These are phyloP conservation scores for Diplogasteroides magnus DNA, from an alignment of 1,140 invertebrate genomes.

Conservation along the genomic window DNA sequence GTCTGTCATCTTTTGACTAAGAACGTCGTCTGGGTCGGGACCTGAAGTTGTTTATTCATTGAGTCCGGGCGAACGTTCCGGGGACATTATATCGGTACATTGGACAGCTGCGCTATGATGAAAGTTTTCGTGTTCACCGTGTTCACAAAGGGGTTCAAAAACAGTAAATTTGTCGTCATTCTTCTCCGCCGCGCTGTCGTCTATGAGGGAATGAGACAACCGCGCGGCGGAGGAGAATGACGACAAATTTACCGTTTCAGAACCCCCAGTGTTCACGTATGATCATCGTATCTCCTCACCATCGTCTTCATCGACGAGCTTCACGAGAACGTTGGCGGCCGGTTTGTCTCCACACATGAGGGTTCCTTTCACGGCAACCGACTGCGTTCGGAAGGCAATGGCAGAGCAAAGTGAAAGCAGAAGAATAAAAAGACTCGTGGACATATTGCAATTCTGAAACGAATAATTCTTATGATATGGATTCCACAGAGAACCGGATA, in stretches of 20 bases:
- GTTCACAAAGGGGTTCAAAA: too few relatives aligned
- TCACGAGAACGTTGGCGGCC: slow-evolving; percentile 37
- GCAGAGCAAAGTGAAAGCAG: background rate
- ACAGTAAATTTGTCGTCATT: too few relatives aligned
- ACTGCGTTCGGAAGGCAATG: slow-evolving; percentile 45
- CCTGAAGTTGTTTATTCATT: slow-evolving; percentile 23
- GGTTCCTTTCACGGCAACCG: slow-evolving; percentile 42
- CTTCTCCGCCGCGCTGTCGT: too few relatives aligned
- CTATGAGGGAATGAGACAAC: too few relatives aligned
- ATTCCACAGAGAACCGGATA: too few relatives aligned
- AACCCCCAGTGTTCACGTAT: background rate
- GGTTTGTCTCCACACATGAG: slow-evolving; percentile 46
- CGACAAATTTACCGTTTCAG: background rate
- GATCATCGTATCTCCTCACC: slow-evolving; percentile 17
- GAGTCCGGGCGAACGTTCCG: background rate
- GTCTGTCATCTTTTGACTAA: slow-evolving; percentile 40
- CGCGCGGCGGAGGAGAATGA: background rate
- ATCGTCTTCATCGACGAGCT: slow-evolving; percentile 50
- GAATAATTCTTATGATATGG: too few relatives aligned
- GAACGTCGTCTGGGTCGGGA: slow-evolving; percentile 52
- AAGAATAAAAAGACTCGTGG: background rate
- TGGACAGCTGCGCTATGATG: background rate
- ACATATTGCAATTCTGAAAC: background rate
- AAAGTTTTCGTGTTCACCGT: background rate
- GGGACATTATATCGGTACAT: background rate